Conservation (phyloP, 2,888 invertebrate genomes). For the Encarsia formosa region DNA sequence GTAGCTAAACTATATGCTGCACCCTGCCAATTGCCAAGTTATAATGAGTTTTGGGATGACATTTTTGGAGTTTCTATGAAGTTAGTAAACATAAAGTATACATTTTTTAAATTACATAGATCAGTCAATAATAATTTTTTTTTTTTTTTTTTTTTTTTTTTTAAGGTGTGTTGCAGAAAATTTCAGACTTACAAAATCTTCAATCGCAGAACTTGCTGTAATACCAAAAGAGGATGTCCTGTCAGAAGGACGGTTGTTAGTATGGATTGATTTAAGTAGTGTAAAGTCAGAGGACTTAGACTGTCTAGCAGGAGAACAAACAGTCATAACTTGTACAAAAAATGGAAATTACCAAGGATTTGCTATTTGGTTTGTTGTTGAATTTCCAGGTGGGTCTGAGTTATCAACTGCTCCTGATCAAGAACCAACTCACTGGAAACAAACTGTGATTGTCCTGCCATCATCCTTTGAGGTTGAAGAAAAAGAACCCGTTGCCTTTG, state of each 20-base stretch:
- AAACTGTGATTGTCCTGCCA: constrained; percentile 73
- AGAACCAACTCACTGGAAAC: constrained; percentile 69
- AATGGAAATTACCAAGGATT: constrained; percentile 67
- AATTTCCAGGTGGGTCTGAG: constrained; percentile 59
- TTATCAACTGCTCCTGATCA: constrained; percentile 60
- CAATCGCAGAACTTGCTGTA: constrained; percentile 64
- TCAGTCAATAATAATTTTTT: constrained; percentile 7
- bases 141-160: constrained; percentile 6
- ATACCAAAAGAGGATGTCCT: constrained; percentile 60
- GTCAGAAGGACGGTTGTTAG: constrained; percentile 61
- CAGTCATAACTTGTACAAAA: constrained; percentile 52
- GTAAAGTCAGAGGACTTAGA: constrained; percentile 60
- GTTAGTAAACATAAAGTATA: constrained; percentile 27
- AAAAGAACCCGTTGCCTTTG: constrained; percentile 67
- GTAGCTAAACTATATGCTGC: constrained; percentile 65
- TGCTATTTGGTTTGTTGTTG: constrained; percentile 77
- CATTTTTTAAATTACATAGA: constrained; percentile 2
- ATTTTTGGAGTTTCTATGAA: constrained; percentile 79
- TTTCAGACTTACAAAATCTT: constrained; percentile 60
- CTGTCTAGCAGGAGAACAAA: constrained; percentile 59
- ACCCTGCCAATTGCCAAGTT: constrained; percentile 61
- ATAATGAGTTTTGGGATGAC: constrained; percentile 72
- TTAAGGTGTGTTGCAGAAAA: constrained; percentile 56
- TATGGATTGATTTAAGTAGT: constrained; percentile 67
- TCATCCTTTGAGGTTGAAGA: constrained; percentile 57